Base-by-base conservation (phyloP, 1,140 invertebrate genomes). In the Colletes latitarsis region DNA sequence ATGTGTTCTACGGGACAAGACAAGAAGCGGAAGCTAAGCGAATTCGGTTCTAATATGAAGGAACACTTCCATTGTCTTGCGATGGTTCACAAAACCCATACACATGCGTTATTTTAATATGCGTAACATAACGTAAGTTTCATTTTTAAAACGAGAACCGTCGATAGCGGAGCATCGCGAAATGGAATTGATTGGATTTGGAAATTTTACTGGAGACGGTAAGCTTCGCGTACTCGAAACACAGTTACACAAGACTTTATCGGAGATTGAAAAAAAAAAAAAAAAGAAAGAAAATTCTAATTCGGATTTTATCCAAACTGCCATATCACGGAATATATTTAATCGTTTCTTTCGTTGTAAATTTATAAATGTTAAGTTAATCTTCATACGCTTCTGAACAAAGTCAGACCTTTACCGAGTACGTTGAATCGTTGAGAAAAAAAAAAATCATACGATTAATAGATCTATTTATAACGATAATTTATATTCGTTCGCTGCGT, bases 1-100 rank as follows among this genome's bases (percentile, higher is more conserved):
- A 57, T 75, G 77, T 62, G 73, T 69, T 55, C 60, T 58, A 19
- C 15, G 6, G 79, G 19, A 52, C 53, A 41, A 58, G 52, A 15
- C n/a, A 53, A 75, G 46, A 53, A 15, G 14, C 4, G 62, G 58
- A 39, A 55, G 67, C 55, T 52, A 69, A 5, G 14, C 49, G 53
- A 77, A 63, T 71, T 69, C 69, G 58, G 66, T 58, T 67, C 53
- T 49, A 19, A 39, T 70, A 74, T 55, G 52, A 75, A 62, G 75
- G 81, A 75, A 81, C 76, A 83, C 71, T 85, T 76, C 73, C 75
- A 82, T 76, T 71, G 70, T 85, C 14, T 62, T 60, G 57, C 63
- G 64, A 30, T 64, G 58, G 39, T 82, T 55, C 49, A 55, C 12
- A 43, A 63, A 67, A 79, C 46, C 73, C 46, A 81, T 79, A 71